Evolutionary conservation across 2,888 invertebrate species (phyloP), one percentile per base, ranked within the genome.

Genomic region (Gortyna flavago): DNA sequence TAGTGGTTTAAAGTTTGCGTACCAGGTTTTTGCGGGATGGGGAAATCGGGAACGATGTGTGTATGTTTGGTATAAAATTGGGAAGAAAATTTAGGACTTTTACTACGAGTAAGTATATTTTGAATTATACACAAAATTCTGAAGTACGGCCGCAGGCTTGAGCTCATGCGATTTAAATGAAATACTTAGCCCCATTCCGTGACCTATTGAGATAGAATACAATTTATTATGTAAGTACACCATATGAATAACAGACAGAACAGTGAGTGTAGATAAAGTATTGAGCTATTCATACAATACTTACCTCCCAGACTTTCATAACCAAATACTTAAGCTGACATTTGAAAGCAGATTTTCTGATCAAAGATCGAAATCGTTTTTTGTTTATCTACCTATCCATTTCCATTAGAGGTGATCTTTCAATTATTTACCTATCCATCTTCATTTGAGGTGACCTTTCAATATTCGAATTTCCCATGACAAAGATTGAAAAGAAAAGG

Each of bases 1-100:
- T 81, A 68, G 77, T 77, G 85, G 83, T 79, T 83, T 83, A 79
- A 85, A 85, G 75, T 85, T 85, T 82, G 79, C 61, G 77, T 66
- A 61, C 77, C 77, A 68, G 71, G 75, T 68, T 87, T 86, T 83
- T 68, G 68, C 48, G 72, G 73, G 21, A 32, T 48, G 62, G 72
- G 51, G 62, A 61, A 66, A 38, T 29, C 25, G 38, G 72, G 38
- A 32, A 9, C 25, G 48, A 62, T 67, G 65, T 71, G 59, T 80
- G 65, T 61, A 9, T 73, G 75, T 77, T 62, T 54, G n/a, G 7
- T 65, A 21, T 62, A 67, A 85, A 81, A 79, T 76, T 77, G 62
- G 44, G 32, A 72, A 75, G 3, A 80, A 84, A 72, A 29, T 72
- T 65, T 48, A 38, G 29, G 6, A 11, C 25, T 66, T 70, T 57